Conservation (phyloP, 2,888 invertebrate genomes). For the Ormyrus labotus region DNA sequence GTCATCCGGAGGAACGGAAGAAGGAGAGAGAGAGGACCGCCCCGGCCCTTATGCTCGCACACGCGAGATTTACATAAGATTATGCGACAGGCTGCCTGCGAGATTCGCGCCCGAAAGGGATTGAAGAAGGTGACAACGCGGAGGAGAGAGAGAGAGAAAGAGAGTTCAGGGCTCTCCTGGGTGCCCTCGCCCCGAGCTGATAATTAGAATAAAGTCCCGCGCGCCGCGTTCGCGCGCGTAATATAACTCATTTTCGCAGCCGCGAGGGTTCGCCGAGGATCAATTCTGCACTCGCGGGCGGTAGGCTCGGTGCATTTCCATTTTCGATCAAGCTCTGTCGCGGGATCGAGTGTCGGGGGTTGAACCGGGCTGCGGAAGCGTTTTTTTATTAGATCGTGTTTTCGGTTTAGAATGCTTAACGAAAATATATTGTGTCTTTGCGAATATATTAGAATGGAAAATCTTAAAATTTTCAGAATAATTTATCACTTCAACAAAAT, state of each 20-base stretch:
- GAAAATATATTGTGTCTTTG: neutral
- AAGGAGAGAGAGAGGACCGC: too few species aligned
- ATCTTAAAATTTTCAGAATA: neutral
- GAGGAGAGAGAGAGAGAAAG: conserved; percentile 54
- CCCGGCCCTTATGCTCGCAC: too few species aligned
- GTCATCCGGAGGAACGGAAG: too few species aligned
- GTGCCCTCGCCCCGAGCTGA: conserved; percentile 66
- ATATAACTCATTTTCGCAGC: conserved; percentile 48
- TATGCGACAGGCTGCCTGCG: conserved; percentile 64
- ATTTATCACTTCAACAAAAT: too few species aligned
- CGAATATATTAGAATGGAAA: neutral
- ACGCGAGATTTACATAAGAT: conserved; percentile 73
- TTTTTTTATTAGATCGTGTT: neutral
- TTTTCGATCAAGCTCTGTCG: conserved; percentile 42
- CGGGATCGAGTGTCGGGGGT: too few species aligned
- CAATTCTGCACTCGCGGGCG: neutral
- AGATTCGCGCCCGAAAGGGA: conserved; percentile 48
- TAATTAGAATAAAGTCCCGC: conserved; percentile 68
- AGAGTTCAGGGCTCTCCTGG: conserved; percentile 66
- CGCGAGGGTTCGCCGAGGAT: neutral
- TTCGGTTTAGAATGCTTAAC: neutral
- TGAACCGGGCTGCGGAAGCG: too few species aligned
- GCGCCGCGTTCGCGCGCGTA: conserved; percentile 10
- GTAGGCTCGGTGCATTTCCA: conserved; percentile 43
- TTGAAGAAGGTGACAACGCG: conserved; percentile 55